phyloP scores from a whole-genome alignment of 2,797 vertebrate genomes.

The Merluccius polli region DNA sequence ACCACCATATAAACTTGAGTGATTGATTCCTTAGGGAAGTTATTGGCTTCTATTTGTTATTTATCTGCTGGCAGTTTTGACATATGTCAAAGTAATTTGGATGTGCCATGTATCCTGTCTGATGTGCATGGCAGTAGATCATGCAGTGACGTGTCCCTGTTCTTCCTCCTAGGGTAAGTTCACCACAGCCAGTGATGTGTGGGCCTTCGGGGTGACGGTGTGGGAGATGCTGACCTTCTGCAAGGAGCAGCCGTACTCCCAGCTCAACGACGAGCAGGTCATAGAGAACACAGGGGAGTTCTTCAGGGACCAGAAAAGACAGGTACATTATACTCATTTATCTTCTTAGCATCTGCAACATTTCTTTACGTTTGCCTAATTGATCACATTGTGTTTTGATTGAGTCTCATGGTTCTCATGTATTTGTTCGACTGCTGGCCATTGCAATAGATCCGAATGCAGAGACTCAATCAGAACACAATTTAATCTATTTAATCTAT shows the following conservation, averaged over 20 bases:
- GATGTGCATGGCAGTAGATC: no score
- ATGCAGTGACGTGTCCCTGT: background rate
- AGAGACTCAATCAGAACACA: background rate
- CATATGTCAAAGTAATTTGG: background rate
- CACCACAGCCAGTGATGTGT: constrained; percentile 95
- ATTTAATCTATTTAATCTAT: no score
- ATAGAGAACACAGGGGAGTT: constrained; percentile 99
- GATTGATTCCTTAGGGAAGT: background rate
- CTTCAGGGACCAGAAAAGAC: constrained; percentile 95
- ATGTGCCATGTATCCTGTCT: no score
- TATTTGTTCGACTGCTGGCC: constrained; percentile 1
- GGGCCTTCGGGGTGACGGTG: constrained; percentile 94
- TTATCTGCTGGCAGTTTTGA: background rate
- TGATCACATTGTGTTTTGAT: background rate
- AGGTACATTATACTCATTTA: constrained; percentile 69
- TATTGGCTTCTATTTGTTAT: background rate
- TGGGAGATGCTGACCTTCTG: constrained; percentile 98
- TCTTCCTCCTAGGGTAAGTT: constrained; percentile 85
- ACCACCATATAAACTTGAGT: background rate
- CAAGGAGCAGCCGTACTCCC: constrained; percentile 94
- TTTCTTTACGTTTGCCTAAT: background rate
- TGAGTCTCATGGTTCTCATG: no score
- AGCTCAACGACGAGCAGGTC: constrained; percentile 96
- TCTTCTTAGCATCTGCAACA: background rate
- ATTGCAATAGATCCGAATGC: background rate